These are phyloP conservation scores for Glaucomys volans DNA, from an alignment of 2,113 vertebrate species.

Conservation along the genomic window DNA sequence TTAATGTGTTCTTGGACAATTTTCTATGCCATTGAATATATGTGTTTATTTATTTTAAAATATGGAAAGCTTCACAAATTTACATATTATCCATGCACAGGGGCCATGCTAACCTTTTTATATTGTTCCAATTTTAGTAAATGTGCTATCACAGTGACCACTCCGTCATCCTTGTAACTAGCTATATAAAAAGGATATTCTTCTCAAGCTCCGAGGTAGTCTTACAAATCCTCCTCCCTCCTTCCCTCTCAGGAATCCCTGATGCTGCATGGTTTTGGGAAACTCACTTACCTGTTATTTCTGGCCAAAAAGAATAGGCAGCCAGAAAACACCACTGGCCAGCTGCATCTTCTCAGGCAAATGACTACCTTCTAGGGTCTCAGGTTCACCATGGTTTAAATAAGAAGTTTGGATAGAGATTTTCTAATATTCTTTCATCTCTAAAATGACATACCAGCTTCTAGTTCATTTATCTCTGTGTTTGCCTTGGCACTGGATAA, in stretches of 20 bases:
- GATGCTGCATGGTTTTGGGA: not conserved
- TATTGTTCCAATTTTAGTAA: too few species aligned
- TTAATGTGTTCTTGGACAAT: not conserved
- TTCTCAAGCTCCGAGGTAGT: not conserved
- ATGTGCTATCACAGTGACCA: too few species aligned
- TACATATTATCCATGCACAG: not conserved
- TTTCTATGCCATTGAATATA: constrained; percentile 23
- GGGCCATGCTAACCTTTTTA: too few species aligned
- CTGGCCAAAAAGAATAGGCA: constrained; percentile 22
- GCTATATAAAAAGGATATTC: not conserved
- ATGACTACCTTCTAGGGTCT: not conserved
- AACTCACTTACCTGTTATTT: not conserved
- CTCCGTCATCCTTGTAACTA: constrained; percentile 23
- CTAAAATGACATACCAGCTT: not conserved
- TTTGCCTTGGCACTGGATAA: not conserved
- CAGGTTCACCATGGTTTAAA: not conserved
- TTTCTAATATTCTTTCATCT: constrained; percentile 40
- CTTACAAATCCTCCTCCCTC: not conserved
- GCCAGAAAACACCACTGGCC: not conserved
- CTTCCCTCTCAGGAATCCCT: not conserved
- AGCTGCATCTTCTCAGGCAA: constrained; percentile 45
- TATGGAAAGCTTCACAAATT: too few species aligned
- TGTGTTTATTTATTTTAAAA: too few species aligned
- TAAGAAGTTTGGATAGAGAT: not conserved
- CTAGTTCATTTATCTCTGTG: not conserved